phyloP scores from a whole-genome alignment of 2,797 vertebrate genomes.

The Margarornis squamiger region DNA sequence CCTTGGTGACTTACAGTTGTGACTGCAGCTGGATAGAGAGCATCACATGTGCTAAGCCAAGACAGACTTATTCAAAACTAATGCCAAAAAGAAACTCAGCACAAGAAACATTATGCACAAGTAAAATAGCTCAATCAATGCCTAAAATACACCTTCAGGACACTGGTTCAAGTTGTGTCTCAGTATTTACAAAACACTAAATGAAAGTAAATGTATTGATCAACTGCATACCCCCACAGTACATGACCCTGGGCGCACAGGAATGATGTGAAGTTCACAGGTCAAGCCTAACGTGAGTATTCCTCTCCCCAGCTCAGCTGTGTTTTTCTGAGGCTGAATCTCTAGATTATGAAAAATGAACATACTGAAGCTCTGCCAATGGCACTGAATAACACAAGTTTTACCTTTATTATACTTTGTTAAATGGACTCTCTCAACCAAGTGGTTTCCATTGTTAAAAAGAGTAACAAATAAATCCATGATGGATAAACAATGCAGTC shows the following conservation, averaged over 20 bases:
- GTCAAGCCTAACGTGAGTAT: neutral
- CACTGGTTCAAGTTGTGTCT: neutral
- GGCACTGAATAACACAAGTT: neutral
- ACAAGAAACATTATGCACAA: rapidly evolving
- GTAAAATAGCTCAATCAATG: neutral
- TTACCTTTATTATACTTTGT: neutral
- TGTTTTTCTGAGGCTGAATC: neutral
- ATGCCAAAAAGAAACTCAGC: neutral
- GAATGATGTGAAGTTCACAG: neutral
- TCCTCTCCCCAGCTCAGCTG: neutral
- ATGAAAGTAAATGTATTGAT: neutral
- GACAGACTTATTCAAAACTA: neutral
- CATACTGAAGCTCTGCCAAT: neutral
- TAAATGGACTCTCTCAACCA: neutral
- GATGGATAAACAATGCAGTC: neutral
- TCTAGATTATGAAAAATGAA: neutral
- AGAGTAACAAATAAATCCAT: neutral
- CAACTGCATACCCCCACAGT: neutral
- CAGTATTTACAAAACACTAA: neutral
- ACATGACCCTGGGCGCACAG: rapidly evolving
- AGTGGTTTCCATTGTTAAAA: neutral
- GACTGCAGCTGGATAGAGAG: neutral
- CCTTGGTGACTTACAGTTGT: neutral
- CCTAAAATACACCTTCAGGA: neutral
- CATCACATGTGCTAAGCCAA: rapidly evolving